Base-by-base conservation (phyloP, 2,888 invertebrate genomes). In the Hemicrepidius hirtus region DNA sequence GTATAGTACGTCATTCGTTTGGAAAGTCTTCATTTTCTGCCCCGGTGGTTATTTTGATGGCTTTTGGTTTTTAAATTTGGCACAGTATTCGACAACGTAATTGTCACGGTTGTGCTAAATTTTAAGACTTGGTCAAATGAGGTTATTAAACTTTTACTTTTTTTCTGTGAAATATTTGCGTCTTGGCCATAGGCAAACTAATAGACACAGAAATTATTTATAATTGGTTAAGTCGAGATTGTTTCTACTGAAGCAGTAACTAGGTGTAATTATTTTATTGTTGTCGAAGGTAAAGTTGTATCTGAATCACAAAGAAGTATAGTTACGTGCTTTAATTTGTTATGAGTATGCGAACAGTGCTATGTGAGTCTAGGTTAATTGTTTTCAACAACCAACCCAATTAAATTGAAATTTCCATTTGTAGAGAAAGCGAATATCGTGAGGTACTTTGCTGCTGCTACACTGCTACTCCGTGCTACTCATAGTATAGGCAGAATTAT, bases 311-410 rank as follows among this genome's bases (percentile, higher is more conserved):
- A 57, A 57, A 57, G 37, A 37, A 37, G 13, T 53, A 40, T 55
- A 37, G 20, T 57, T 57, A 37, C 57, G 57, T 57, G 57, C 57
- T 37, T 57, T 57, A 57, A 57, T 57, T 57, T 57, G 37, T 37
- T 57, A 20, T 6, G 57, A 57, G 37, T 37, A 16, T 20, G 18
- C 57, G 37, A 57, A 37, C 37, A 57, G 13, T 37, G 37, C 18
- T 57, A 64, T 50, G 37, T 64, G 64, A 64, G 64, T 64, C 64
- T 64, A 64, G 64, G 64, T 64, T 64, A 64, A 64, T 64, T 64
- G 44, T 64, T 62, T 64, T 37, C 50, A 64, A 40, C 64, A 32
- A 21, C 20, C 50, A 62, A 13, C 44, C 32, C 32, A 50, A 64
- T 63, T 32, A 21, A n/a, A 49, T 16, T 62, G 60, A 57, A 57